Percentiles rank a stretch among this genome's conserved stretches.
These are phyloP conservation scores for Odocoileus virginianus DNA, from an alignment of 2,113 vertebrate species.

Conservation along the genomic window DNA sequence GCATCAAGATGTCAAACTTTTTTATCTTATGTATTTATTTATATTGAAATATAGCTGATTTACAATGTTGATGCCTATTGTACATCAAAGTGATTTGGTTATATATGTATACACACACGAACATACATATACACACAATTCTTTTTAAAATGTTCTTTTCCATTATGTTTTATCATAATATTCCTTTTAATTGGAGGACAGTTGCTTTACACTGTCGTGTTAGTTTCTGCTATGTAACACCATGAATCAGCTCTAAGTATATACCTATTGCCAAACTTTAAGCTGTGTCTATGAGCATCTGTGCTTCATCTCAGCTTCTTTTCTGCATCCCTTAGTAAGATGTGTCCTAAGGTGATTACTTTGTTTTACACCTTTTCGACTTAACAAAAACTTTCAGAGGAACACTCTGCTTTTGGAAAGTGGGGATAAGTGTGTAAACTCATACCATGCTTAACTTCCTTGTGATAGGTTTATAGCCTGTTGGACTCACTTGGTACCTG, in stretches of 20 bases:
- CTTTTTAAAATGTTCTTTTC: not conserved
- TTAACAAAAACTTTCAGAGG: not conserved
- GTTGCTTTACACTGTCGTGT: not conserved
- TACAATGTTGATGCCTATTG: not conserved
- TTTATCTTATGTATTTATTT: not conserved
- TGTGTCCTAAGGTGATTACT: not conserved
- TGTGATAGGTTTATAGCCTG: constrained; percentile 42
- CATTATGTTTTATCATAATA: not conserved
- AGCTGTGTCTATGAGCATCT: not conserved
- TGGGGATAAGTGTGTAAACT: not conserved
- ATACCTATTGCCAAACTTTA: not conserved
- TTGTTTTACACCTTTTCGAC: not conserved
- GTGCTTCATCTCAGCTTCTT: not conserved
- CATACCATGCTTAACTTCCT: constrained; percentile 22
- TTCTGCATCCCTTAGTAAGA: not conserved
- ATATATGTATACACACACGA: rapidly evolving
- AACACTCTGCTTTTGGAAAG: not conserved
- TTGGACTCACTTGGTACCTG: constrained; percentile 44
- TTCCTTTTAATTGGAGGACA: not conserved
- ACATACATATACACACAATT: not conserved
- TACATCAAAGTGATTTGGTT: not conserved
- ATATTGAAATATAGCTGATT: not conserved
- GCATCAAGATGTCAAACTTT: not conserved
- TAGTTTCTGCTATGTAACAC: not conserved
- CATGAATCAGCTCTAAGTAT: not conserved